These are phyloP conservation scores for Gopherus evgoodei DNA, from an alignment of 2,113 vertebrate genomes.

Conservation along the genomic window DNA sequence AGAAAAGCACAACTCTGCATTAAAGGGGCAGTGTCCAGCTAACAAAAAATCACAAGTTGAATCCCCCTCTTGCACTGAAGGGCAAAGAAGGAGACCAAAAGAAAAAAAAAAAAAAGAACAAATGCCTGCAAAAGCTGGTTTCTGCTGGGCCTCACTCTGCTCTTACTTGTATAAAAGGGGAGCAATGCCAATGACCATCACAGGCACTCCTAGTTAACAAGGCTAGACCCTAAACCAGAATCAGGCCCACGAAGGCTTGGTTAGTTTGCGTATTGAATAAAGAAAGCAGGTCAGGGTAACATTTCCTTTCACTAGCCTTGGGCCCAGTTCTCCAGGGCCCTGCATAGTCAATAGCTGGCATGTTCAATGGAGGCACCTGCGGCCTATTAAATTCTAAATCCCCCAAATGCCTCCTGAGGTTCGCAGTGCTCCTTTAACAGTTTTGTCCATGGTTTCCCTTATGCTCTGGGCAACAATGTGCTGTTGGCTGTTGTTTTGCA, in stretches of 20 bases:
- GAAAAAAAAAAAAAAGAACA: neutral
- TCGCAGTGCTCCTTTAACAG: neutral
- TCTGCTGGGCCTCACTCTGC: conserved; percentile 5
- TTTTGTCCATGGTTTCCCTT: neutral
- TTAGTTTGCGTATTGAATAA: neutral
- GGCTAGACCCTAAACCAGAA: neutral
- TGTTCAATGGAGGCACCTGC: neutral
- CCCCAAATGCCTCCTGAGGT: neutral
- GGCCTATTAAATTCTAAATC: neutral
- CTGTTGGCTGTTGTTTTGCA: neutral
- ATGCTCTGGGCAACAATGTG: neutral
- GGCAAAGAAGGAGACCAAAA: neutral
- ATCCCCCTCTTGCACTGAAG: neutral
- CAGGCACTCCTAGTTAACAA: conserved; percentile 1
- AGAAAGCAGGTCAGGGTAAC: neutral
- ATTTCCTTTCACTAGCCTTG: neutral
- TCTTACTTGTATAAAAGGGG: conserved; percentile 38
- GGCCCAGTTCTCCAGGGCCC: neutral
- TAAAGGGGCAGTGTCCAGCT: conserved; percentile 34
- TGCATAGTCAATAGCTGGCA: neutral
- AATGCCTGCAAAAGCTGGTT: rapidly evolving
- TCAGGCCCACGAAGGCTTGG: neutral
- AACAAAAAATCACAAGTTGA: conserved; percentile 41
- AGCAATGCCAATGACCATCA: neutral
- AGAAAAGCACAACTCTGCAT: conserved; percentile 46